These are phyloP conservation scores for Drosophila multiciliata DNA, from an alignment of 2,888 invertebrate species.

Conservation along the genomic window DNA sequence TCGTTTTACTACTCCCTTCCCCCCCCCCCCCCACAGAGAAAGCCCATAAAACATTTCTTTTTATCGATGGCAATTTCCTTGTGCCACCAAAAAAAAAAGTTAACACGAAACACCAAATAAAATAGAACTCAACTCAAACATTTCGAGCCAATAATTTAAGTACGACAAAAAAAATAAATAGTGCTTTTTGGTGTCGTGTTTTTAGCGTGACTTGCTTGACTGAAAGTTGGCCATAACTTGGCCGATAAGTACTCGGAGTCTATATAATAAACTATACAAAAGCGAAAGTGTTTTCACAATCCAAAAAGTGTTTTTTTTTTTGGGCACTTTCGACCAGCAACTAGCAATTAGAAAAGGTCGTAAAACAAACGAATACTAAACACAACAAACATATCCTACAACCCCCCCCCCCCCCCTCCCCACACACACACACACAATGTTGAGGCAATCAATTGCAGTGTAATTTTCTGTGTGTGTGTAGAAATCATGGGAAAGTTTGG, in stretches of 20 bases:
- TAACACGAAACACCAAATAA: slow-evolving; percentile 24
- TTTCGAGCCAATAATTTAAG: slow-evolving; percentile 52
- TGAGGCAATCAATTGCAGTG: slow-evolving; percentile 20
- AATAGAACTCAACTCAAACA: slow-evolving; percentile 19
- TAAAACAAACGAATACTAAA: slow-evolving; percentile 59
- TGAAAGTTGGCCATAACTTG: too few species aligned
- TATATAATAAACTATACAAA: too few species aligned
- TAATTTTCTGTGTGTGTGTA: slow-evolving; percentile 10
- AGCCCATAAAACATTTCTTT: slow-evolving; percentile 50
- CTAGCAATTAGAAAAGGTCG: slow-evolving; percentile 70
- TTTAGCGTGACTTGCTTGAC: not conserved
- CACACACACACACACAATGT: not conserved
- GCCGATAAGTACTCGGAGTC: too few species aligned
- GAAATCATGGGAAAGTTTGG: slow-evolving; percentile 23
- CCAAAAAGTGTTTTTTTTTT: not conserved
- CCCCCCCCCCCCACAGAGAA: not conserved
- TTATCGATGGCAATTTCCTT: slow-evolving; percentile 69
- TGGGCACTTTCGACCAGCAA: slow-evolving; percentile 8
- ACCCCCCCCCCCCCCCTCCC: not conserved
- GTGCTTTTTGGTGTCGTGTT: not conserved
- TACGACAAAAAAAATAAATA: not conserved
- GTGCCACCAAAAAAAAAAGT: not conserved
- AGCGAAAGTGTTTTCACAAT: not conserved
- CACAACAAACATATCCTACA: too few species aligned
- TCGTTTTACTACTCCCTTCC: slow-evolving; percentile 14